Percentiles rank a stretch among this genome's conserved stretches.
phyloP scores from a whole-genome alignment of 2,797 vertebrate species.

The Holocentrus rufus region DNA sequence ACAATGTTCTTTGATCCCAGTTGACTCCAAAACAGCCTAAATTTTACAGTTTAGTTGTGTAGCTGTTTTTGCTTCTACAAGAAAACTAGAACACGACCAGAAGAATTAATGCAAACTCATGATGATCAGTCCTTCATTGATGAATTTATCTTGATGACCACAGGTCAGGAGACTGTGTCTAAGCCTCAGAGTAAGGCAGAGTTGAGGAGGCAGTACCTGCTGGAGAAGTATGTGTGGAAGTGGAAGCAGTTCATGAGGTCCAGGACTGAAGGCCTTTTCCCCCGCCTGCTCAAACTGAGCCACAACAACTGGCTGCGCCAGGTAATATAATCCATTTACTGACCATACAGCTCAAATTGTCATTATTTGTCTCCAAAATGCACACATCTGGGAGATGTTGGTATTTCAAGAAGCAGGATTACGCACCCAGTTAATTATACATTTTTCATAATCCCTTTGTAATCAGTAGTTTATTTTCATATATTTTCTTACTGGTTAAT shows the following conservation, averaged over 20 bases:
- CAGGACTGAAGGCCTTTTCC: constrained; percentile 87
- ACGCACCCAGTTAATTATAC: background rate
- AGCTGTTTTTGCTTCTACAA: background rate
- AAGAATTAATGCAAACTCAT: background rate
- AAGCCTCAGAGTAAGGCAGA: constrained; percentile 91
- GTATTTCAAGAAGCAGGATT: background rate
- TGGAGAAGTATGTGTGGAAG: constrained; percentile 97
- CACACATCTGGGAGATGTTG: background rate
- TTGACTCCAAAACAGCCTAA: background rate
- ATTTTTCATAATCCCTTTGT: background rate
- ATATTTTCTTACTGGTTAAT: background rate
- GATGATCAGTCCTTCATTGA: background rate
- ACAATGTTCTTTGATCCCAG: background rate
- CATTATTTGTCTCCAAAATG: background rate
- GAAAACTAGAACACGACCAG: background rate
- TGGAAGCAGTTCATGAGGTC: constrained; percentile 97
- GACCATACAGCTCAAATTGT: background rate
- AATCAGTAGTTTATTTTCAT: background rate
- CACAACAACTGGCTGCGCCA: constrained; percentile 99
- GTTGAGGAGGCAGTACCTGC: constrained; percentile 90
- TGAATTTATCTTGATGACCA: background rate
- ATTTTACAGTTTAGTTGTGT: background rate
- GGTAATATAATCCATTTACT: constrained; percentile 74
- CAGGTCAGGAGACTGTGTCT: constrained; percentile 85
- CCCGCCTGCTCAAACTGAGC: constrained; percentile 92